A percentile compares a stretch with the other conserved stretches of the same genome.
These are phyloP conservation scores for Sarotherodon lohbergeri DNA, from an alignment of 2,113 vertebrate species.

Conservation along the genomic window DNA sequence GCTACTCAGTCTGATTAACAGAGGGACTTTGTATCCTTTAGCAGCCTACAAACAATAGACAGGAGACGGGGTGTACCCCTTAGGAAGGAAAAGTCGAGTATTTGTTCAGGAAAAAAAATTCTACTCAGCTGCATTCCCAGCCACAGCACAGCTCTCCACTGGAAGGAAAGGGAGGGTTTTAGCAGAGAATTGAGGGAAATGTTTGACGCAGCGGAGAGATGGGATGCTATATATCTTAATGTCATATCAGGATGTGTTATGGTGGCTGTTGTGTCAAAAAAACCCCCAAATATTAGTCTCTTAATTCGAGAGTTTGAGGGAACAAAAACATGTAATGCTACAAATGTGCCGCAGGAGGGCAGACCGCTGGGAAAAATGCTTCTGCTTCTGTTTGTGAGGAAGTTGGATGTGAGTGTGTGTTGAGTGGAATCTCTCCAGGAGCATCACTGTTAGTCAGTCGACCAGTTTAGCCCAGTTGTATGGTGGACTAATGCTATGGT, in stretches of 20 bases:
- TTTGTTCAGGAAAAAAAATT: constrained; percentile 64
- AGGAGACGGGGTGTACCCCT: constrained; percentile 17
- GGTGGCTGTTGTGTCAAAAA: not conserved
- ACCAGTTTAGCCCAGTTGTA: not conserved
- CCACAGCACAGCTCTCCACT: constrained; percentile 1
- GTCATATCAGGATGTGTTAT: constrained; percentile 14
- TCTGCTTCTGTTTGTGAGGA: not conserved
- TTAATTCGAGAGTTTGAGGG: not conserved
- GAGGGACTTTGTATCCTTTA: constrained; percentile 41
- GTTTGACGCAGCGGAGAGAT: not conserved
- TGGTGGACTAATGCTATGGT: not conserved
- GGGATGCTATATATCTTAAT: constrained; percentile 5
- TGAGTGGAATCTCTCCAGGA: not conserved
- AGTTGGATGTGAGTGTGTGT: not conserved
- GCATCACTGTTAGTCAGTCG: not conserved
- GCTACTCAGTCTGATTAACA: constrained; percentile 48
- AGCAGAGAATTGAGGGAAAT: constrained; percentile 63
- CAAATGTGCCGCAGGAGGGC: constrained; percentile 45
- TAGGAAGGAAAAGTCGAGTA: constrained; percentile 66
- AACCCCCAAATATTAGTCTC: not conserved
- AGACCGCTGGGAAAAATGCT: constrained; percentile 8
- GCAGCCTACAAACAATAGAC: constrained; percentile 43
- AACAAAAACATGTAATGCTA: not conserved
- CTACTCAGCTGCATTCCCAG: not conserved
- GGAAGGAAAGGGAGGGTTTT: constrained; percentile 68